These are phyloP conservation scores for Zeus faber DNA, from an alignment of 2,113 vertebrate genomes.

Conservation along the genomic window DNA sequence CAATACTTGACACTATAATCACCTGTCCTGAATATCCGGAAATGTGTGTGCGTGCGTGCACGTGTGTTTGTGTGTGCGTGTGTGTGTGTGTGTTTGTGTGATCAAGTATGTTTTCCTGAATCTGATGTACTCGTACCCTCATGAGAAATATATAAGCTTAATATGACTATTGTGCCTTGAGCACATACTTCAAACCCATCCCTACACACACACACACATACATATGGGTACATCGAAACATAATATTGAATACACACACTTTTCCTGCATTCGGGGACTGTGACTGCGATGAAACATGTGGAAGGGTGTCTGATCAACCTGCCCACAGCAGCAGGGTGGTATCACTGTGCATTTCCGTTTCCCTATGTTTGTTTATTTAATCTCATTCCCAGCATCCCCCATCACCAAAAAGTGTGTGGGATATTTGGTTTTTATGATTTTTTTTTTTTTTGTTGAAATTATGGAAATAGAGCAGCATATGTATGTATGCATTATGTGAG, in stretches of 20 bases:
- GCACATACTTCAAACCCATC: neutral
- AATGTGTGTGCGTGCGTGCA: neutral
- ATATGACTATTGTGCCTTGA: neutral
- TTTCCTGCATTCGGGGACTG: too few relatives aligned
- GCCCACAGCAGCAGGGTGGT: too few relatives aligned
- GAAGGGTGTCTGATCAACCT: too few relatives aligned
- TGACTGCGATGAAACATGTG: too few relatives aligned
- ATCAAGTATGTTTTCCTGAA: neutral
- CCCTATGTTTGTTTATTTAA: too few relatives aligned
- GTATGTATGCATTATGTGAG: neutral
- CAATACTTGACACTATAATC: conserved; percentile 47
- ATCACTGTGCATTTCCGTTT: too few relatives aligned
- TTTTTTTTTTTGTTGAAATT: too few relatives aligned
- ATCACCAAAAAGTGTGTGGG: too few relatives aligned
- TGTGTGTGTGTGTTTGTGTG: neutral
- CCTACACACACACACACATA: neutral
- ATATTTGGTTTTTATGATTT: too few relatives aligned
- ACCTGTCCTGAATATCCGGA: neutral
- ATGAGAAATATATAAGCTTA: conserved; percentile 1
- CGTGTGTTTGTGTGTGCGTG: neutral
- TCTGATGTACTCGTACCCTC: neutral
- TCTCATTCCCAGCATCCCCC: too few relatives aligned
- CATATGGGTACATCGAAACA: too few relatives aligned
- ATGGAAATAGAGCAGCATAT: neutral
- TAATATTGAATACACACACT: conserved; percentile 2